Conservation (phyloP, 2,797 vertebrate species). For the Coluber constrictor region DNA sequence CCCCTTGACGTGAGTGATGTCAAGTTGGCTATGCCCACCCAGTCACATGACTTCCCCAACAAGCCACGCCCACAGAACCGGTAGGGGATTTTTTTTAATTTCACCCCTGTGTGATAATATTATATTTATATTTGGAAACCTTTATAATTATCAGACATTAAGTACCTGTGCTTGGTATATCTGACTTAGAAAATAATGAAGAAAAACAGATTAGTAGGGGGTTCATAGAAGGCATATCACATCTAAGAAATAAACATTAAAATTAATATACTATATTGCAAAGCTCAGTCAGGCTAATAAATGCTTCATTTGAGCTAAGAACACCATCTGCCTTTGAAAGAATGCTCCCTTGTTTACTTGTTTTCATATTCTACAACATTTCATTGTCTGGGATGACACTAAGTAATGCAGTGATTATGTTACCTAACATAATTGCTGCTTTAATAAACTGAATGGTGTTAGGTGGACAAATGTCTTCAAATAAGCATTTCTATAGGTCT, state of each 20-base stretch:
- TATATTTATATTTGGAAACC: background rate
- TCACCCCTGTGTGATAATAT: background rate
- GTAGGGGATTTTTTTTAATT: too few species aligned
- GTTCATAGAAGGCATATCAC: background rate
- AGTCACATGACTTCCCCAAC: too few species aligned
- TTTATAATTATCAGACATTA: background rate
- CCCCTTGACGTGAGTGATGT: too few species aligned
- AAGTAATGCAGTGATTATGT: constrained; percentile 43
- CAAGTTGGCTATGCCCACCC: too few species aligned
- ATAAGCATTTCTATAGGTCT: constrained; percentile 36
- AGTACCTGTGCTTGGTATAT: background rate
- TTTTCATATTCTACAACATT: constrained; percentile 46
- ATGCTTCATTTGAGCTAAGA: constrained; percentile 14
- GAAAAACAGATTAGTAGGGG: background rate
- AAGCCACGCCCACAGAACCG: too few species aligned
- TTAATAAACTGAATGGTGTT: constrained; percentile 41
- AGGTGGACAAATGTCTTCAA: constrained; percentile 30
- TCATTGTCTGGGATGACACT: constrained; percentile 33
- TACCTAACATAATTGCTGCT: constrained; percentile 34
- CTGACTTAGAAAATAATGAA: background rate
- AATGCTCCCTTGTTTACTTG: constrained; percentile 34
- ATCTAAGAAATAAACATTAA: constrained; percentile 27
- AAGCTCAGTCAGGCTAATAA: constrained; percentile 39
- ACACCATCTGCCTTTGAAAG: constrained; percentile 10
- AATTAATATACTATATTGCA: constrained; percentile 7